Conservation (phyloP, 2,888 invertebrate species). For the Seira ritae region DNA sequence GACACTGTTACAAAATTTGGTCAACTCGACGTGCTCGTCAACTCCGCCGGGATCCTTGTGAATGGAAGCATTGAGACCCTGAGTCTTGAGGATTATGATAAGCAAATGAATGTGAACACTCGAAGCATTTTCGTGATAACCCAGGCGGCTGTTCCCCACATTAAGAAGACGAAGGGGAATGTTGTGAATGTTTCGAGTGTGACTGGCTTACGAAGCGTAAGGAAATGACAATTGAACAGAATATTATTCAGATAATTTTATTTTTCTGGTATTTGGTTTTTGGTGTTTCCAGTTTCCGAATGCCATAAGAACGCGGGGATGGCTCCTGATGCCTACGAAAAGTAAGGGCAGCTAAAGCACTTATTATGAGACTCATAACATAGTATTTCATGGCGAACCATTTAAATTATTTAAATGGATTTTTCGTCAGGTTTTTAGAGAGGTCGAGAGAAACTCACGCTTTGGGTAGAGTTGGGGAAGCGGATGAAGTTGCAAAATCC, state of each 20-base stretch:
- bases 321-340: conserved; percentile 86
- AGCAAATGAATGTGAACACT: conserved; percentile 92
- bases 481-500: conserved; percentile 90
- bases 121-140: conserved; percentile 81
- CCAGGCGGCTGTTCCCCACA: conserved; percentile 90
- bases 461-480: conserved; percentile 88
- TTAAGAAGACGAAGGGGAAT: conserved; percentile 86
- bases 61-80: conserved; percentile 91
- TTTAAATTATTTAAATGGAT: neutral
- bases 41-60: conserved; percentile 92
- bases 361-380: neutral
- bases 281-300: conserved; percentile 77
- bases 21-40: conserved; percentile 69
- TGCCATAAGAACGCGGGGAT: conserved; percentile 92
- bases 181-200: conserved; percentile 91
- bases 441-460: conserved; percentile 93
- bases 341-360: too few species aligned
- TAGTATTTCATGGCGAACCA: neutral
- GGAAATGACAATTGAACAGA: conserved; percentile 57
- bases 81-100: conserved; percentile 90
- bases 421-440: conserved; percentile 78
- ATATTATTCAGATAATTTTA: neutral
- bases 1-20: conserved; percentile 66
- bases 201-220: conserved; percentile 87
- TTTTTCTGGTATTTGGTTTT: neutral